Evolutionary conservation across 2,113 vertebrate genomes (phyloP), one percentile per base, ranked within the genome.

Genomic region (Neotragus pygmaeus): DNA sequence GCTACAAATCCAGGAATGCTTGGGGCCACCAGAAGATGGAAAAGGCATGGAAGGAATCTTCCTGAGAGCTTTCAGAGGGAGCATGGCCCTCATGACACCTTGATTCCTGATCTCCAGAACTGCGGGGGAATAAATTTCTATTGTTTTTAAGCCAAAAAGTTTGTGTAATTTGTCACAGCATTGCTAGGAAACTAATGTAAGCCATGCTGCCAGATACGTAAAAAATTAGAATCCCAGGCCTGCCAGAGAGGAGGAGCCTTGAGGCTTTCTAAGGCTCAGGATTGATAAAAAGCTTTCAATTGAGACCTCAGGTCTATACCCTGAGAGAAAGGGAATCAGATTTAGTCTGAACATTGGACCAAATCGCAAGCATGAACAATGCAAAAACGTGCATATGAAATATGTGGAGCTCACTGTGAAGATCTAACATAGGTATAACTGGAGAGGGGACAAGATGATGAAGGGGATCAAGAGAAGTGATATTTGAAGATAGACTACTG

Each of bases 371-470:
- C 19, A 23, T 2, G 11, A 39, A 77, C 43, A 33, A 10, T 4
- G 30, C 25, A 39, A 33, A 78, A 27, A 39, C 5, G 0, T 7
- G 10, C 2, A 1, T 28, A 19, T 2, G 55, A 16, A 28, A 28
- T 19, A 5, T 3, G 33, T 17, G 47, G 53, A 47, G 19, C 33
- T 51, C 33, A 49, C 36, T 2, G 1, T 4, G 9, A 12, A n/a
- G 30, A 28, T 28, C 47, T 11, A 25, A 83, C 36, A 10, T 0
- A 47, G 13, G 43, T 15, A 19, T 51, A 8, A 81, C 4, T 16
- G 8, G n/a, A 21, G 13, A 16, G 5, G 16, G 43, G 43, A 30
- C 43, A n/a, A 62, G 23, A 6, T 0, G 57, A 49, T 28, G 57
- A 36, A 49, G 45, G 62, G 19, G 2, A 11, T 21, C 8, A 10